Base-by-base conservation (phyloP, 2,888 invertebrate genomes). In the Galeopsomyia nigrocyanea region DNA sequence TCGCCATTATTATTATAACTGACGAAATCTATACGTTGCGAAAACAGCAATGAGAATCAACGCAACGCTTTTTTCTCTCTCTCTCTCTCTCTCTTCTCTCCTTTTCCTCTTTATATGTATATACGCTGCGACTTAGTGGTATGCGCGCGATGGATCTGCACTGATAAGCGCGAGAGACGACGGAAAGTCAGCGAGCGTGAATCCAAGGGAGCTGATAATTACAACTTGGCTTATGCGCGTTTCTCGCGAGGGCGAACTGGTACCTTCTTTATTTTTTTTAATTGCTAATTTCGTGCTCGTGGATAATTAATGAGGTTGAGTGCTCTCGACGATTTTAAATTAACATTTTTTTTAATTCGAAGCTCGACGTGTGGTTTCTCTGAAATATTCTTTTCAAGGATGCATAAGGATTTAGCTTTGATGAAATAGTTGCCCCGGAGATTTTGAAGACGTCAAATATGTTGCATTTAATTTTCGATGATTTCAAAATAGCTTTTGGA, bases 201-300 rank as follows among this genome's bases (percentile, higher is more conserved):
- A 19, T 26, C 26, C 66, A 66, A 66, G 66, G 66, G n/a, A n/a
- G 39, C 39, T 39, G 39, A 39, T 39, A 39, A 39, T 39, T 39
- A 7, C 39, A 39, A n/a, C 31, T 55, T 3, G 56, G 55, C 47
- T 61, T 67, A 57, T 67, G 62, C 19, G 53, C 53, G 53, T 47
- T 56, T 51, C 66, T 26, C 55, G 21, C 55, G 22, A 22, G 19
- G n/a, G 13, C 19, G 70, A 39, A 39, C 39, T 39, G 7, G 7
- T 10, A 1, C 10, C 39, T 39, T 39, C 13, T 39, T 39, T 10
- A 10, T 39, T 39, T 39, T 26, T 26, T 26, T 26, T 26, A 9
- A 39, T 39, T 13, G 39, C 39, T 39, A 3, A 39, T 39, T 39
- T 39, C 7, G 7, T 7, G n/a, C 39, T 39, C 39, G 10, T 39